phyloP scores from a whole-genome alignment of 2,888 invertebrate genomes.

The Pyrochroa serraticornis region DNA sequence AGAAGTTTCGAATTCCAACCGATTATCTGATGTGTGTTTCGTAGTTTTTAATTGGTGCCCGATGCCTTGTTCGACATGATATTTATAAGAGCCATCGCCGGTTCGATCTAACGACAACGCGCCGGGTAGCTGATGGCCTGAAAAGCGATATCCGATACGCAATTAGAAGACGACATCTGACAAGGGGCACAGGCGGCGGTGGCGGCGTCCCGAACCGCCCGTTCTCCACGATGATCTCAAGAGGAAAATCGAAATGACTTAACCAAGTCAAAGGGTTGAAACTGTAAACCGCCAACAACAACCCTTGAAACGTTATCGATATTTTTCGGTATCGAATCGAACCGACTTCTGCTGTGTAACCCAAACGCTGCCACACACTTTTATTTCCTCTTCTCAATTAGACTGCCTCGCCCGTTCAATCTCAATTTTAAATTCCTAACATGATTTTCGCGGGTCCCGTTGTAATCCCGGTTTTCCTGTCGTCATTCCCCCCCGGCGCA shows the following conservation, averaged over 20 bases:
- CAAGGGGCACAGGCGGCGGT: background rate
- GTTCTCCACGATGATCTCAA: too few relatives aligned
- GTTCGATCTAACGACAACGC: background rate
- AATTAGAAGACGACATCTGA: constrained; percentile 14
- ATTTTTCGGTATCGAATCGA: too few relatives aligned
- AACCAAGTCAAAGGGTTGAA: too few relatives aligned
- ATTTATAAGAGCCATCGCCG: constrained; percentile 37
- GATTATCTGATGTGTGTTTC: constrained; percentile 22
- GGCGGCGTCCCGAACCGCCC: too few relatives aligned
- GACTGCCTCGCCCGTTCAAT: constrained; percentile 21
- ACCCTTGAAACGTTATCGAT: too few relatives aligned
- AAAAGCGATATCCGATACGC: constrained; percentile 16
- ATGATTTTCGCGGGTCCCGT: constrained; percentile 29
- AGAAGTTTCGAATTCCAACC: background rate
- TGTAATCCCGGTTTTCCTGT: too few relatives aligned
- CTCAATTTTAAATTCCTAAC: constrained; percentile 29
- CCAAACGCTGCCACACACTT: constrained; percentile 1
- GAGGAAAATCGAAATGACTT: too few relatives aligned
- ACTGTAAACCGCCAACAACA: too few relatives aligned
- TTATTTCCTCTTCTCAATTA: constrained; percentile 27
- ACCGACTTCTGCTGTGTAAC: too few relatives aligned
- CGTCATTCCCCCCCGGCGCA: too few relatives aligned
- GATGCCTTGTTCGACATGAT: constrained; percentile 47
- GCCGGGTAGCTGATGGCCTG: background rate
- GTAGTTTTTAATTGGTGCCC: constrained; percentile 47